A percentile compares a stretch with the other conserved stretches of the same genome.
These are phyloP conservation scores for Tragelaphus buxtoni DNA, from an alignment of 2,113 vertebrate genomes.

Conservation along the genomic window DNA sequence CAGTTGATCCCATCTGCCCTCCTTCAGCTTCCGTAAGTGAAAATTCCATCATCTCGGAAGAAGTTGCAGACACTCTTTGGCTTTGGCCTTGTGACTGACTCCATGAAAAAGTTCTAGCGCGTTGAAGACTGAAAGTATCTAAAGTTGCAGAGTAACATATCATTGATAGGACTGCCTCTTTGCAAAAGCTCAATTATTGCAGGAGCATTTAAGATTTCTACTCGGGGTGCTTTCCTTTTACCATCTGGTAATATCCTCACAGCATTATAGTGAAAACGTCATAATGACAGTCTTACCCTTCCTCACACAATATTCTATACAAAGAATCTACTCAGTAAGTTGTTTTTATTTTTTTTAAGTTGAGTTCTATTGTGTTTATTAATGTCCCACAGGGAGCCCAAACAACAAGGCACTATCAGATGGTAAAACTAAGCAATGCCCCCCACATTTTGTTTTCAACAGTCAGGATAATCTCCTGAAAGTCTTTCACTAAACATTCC, in stretches of 20 bases:
- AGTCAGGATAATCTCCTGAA: constrained; percentile 4
- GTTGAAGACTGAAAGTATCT: not conserved
- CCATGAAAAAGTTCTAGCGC: not conserved
- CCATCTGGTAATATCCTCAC: not conserved
- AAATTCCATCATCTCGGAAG: not conserved
- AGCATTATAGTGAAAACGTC: not conserved
- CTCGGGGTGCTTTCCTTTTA: not conserved
- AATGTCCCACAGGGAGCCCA: not conserved
- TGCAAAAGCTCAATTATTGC: not conserved
- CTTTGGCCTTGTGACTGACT: not conserved
- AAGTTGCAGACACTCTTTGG: not conserved
- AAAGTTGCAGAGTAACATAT: not conserved
- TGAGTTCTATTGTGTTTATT: not conserved
- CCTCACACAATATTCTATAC: not conserved
- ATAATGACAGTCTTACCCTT: not conserved
- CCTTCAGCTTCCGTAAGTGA: not conserved
- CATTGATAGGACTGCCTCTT: not conserved
- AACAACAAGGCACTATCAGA: not conserved
- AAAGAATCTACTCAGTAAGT: not conserved
- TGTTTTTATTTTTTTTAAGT: not conserved
- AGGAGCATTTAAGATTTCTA: not conserved
- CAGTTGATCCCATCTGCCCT: accelerated
- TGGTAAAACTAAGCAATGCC: not conserved
- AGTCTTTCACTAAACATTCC: not conserved
- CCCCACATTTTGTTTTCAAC: not conserved